Conservation (phyloP, 2,113 vertebrate species). For the Trachemys scripta region DNA sequence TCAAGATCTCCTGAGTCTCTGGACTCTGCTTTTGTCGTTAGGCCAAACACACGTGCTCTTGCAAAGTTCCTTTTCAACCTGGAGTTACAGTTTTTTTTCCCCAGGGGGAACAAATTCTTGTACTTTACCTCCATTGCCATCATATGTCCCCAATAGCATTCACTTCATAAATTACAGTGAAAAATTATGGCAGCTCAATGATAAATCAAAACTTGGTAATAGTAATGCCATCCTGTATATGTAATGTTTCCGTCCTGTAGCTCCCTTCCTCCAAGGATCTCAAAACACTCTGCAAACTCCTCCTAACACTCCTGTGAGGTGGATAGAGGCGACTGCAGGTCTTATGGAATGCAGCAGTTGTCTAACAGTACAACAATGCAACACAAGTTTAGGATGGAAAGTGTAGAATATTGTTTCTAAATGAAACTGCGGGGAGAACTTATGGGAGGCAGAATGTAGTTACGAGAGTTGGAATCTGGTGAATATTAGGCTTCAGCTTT, state of each 20-base stretch:
- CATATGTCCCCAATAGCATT: neutral
- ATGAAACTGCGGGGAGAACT: neutral
- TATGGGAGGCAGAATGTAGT: neutral
- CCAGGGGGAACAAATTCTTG: neutral
- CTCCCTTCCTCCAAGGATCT: neutral
- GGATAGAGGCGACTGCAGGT: neutral
- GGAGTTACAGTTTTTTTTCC: neutral
- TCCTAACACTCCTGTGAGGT: neutral
- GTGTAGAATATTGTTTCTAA: neutral
- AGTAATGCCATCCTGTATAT: fast-evolving
- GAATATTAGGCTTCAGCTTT: neutral
- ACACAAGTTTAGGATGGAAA: neutral
- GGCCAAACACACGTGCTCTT: neutral
- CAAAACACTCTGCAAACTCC: neutral
- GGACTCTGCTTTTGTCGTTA: neutral
- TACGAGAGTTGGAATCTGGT: neutral
- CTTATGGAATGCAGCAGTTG: neutral
- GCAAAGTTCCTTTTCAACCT: neutral
- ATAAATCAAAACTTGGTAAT: neutral
- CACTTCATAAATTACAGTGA: neutral
- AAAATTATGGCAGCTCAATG: neutral
- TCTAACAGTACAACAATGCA: neutral
- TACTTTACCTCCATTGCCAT: fast-evolving
- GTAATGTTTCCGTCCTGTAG: neutral
- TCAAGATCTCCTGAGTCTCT: neutral